A percentile compares a stretch with the other conserved stretches of the same genome.
phyloP scores from a whole-genome alignment of 2,797 vertebrate genomes.

The Coregonus ussuriensis region DNA sequence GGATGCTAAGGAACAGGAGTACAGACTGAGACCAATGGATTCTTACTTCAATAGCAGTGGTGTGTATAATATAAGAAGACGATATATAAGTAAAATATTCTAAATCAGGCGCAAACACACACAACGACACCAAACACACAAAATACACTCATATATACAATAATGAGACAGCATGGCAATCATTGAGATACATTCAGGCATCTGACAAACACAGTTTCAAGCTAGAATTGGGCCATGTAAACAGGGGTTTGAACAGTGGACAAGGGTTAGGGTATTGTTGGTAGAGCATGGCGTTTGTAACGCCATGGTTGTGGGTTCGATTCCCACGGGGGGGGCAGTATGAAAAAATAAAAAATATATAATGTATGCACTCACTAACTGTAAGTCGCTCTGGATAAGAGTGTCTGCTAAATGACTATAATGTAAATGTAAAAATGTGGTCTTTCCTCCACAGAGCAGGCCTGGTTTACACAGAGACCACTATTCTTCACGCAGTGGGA shows the following conservation, averaged over 20 bases:
- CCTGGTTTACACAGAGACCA: constrained; percentile 54
- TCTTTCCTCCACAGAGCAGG: constrained; percentile 62
- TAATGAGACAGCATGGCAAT: neutral
- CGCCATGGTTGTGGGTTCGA: no score
- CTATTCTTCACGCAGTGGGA: constrained; percentile 56
- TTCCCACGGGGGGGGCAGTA: no score
- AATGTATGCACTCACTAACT: no score
- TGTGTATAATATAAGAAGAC: constrained; percentile 27
- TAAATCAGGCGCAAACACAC: neutral
- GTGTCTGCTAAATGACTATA: no score
- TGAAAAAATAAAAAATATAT: no score
- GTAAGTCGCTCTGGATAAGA: no score
- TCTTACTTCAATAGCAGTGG: constrained; percentile 17
- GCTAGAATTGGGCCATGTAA: neutral
- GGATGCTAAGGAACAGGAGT: constrained; percentile 3
- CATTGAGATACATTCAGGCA: neutral
- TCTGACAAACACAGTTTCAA: neutral
- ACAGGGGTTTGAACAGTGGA: neutral
- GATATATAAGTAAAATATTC: constrained; percentile 1
- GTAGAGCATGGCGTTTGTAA: no score
- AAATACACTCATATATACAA: neutral
- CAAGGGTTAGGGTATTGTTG: neutral
- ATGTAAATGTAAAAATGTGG: neutral
- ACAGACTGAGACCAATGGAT: constrained; percentile 15
- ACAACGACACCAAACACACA: neutral